phyloP scores from a whole-genome alignment of 2,113 vertebrate genomes.

The Leucoraja erinaceus region DNA sequence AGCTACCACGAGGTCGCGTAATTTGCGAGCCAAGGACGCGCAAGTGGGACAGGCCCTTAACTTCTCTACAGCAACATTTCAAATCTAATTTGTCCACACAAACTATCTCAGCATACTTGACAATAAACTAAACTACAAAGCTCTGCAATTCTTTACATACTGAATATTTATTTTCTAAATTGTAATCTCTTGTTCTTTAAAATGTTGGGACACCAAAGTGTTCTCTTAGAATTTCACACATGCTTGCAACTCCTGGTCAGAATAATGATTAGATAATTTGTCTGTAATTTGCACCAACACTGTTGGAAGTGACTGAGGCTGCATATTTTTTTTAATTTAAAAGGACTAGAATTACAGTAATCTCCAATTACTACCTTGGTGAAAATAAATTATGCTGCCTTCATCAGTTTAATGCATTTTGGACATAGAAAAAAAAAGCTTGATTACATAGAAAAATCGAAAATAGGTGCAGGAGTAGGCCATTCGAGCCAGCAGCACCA shows the following conservation, averaged over 20 bases:
- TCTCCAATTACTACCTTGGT: background rate
- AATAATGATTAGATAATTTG: background rate
- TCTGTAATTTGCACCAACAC: background rate
- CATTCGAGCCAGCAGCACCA: too few relatives aligned
- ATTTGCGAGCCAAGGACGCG: too few relatives aligned
- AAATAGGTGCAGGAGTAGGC: too few relatives aligned
- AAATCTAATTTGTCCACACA: background rate
- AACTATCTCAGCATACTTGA: background rate
- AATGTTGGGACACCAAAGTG: too few relatives aligned
- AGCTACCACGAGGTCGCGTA: too few relatives aligned
- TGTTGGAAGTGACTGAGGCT: background rate
- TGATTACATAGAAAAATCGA: too few relatives aligned
- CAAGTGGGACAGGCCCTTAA: too few relatives aligned
- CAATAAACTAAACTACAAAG: background rate
- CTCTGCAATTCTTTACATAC: background rate
- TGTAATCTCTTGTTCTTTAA: background rate
- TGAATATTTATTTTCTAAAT: background rate
- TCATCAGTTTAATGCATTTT: background rate
- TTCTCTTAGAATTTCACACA: background rate
- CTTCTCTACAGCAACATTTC: background rate
- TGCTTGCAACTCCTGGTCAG: background rate
- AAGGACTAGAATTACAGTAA: too few relatives aligned
- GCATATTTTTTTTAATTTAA: too few relatives aligned
- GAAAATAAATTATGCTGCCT: background rate
- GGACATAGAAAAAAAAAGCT: background rate